These are phyloP conservation scores for Pterocles orientalis DNA, from an alignment of 2,113 vertebrate species.

Conservation along the genomic window DNA sequence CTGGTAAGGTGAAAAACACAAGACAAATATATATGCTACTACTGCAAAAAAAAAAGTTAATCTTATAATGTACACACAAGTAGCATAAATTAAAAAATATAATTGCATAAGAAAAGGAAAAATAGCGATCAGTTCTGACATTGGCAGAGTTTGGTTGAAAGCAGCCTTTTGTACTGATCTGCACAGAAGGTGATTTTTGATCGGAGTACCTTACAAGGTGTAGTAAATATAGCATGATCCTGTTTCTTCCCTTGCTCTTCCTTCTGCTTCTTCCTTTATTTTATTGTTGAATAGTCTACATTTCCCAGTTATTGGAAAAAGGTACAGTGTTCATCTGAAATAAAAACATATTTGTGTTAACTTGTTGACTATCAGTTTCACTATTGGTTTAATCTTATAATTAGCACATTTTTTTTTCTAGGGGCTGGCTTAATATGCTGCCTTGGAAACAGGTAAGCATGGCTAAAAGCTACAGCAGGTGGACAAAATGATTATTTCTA, in stretches of 20 bases:
- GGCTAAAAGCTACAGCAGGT: background rate
- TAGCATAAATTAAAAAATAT: background rate
- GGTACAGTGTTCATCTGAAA: background rate
- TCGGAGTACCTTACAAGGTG: background rate
- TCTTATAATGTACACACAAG: background rate
- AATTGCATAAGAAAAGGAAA: background rate
- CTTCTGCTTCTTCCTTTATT: background rate
- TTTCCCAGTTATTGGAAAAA: background rate
- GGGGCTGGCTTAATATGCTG: background rate
- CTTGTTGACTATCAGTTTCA: background rate
- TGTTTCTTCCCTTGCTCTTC: background rate
- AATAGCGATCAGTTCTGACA: background rate
- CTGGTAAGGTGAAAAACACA: background rate
- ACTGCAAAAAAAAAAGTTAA: rapidly evolving
- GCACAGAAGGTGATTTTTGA: background rate
- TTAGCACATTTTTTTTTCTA: background rate
- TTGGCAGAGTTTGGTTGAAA: background rate
- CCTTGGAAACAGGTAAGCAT: background rate
- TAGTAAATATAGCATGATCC: background rate
- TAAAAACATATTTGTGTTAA: background rate
- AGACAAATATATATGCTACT: background rate
- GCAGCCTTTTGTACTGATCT: background rate
- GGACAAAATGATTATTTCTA: background rate
- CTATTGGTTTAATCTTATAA: background rate
- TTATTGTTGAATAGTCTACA: background rate